These are phyloP conservation scores for Galeruca laticollis DNA, from an alignment of 2,888 invertebrate species.

Conservation along the genomic window DNA sequence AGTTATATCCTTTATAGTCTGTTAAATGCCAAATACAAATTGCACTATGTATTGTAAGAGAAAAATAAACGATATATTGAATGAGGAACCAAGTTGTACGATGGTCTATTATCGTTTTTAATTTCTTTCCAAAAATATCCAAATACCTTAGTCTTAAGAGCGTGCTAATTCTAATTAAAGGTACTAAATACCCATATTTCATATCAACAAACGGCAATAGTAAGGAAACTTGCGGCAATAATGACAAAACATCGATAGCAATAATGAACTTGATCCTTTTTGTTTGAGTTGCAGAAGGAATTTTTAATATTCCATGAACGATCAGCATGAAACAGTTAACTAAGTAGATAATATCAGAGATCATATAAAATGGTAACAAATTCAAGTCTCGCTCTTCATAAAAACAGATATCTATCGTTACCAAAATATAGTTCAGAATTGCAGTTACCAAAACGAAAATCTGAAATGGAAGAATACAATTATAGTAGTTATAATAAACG, in stretches of 20 bases:
- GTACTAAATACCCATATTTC: slow-evolving; percentile 29
- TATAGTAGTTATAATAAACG: too few relatives aligned
- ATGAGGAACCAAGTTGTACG: slow-evolving; percentile 69
- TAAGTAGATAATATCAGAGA: slow-evolving; percentile 43
- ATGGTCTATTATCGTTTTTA: slow-evolving; percentile 68
- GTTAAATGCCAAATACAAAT: slow-evolving; percentile 69
- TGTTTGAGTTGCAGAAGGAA: slow-evolving; percentile 15
- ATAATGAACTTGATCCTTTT: slow-evolving; percentile 19
- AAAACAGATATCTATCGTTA: slow-evolving; percentile 31
- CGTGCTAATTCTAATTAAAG: slow-evolving; percentile 62
- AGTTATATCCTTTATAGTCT: slow-evolving; percentile 58
- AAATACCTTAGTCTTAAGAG: slow-evolving; percentile 67
- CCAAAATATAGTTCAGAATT: slow-evolving; percentile 36
- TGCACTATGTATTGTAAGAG: slow-evolving; percentile 68
- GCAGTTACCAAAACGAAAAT: slow-evolving; percentile 27
- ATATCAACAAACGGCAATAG: slow-evolving; percentile 25
- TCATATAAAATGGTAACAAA: slow-evolving; percentile 31
- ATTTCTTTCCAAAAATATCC: slow-evolving; percentile 65
- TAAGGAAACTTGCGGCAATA: slow-evolving; percentile 31
- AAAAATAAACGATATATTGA: slow-evolving; percentile 68
- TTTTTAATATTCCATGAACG: slow-evolving; percentile 38
- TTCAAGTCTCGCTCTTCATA: slow-evolving; percentile 1
- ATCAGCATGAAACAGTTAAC: slow-evolving; percentile 37
- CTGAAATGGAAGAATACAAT: slow-evolving; percentile 37
- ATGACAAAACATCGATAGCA: slow-evolving; percentile 40